These are phyloP conservation scores for Axinella damicornis DNA, from an alignment of 37 sponge, comb jelly and placozoan species.

Conservation along the genomic window DNA sequence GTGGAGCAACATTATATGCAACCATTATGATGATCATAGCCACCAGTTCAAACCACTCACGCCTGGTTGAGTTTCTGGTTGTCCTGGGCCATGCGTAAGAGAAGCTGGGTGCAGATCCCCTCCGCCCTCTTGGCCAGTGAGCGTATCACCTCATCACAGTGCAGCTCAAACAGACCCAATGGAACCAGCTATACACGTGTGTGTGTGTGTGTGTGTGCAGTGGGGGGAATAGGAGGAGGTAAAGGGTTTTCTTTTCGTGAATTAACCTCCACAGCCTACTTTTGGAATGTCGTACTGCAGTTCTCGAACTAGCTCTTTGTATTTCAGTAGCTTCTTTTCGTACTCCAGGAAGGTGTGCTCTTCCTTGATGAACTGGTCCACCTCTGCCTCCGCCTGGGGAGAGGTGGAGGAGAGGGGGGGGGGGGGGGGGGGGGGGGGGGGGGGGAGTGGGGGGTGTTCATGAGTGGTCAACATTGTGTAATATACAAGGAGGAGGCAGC, in stretches of 20 bases:
- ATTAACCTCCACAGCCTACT: constrained; percentile 27
- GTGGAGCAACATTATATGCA: no score
- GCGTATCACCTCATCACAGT: constrained; percentile 86
- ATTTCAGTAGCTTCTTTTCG: constrained; percentile 68
- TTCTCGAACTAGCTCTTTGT: constrained; percentile 73
- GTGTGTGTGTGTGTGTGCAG: background rate
- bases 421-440: no score
- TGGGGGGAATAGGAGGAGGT: no score
- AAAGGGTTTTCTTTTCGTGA: no score
- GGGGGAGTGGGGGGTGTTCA: no score
- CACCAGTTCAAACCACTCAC: constrained; percentile 74
- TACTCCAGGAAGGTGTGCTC: constrained; percentile 88
- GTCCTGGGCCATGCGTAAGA: constrained; percentile 82
- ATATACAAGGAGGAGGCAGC: no score
- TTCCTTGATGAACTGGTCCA: constrained; percentile 83
- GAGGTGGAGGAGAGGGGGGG: no score
- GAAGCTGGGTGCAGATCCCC: constrained; percentile 70
- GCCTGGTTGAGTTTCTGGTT: constrained; percentile 88
- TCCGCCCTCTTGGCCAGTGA: constrained; percentile 87
- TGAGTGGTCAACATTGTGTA: no score
- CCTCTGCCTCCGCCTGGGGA: constrained; percentile 78
- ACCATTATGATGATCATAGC: no score
- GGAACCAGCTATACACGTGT: constrained; percentile 50
- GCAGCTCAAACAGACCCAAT: constrained; percentile 92
- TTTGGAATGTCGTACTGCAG: constrained; percentile 75